phyloP scores from a whole-genome alignment of 2,113 vertebrate species.

The Pelodiscus sinensis region DNA sequence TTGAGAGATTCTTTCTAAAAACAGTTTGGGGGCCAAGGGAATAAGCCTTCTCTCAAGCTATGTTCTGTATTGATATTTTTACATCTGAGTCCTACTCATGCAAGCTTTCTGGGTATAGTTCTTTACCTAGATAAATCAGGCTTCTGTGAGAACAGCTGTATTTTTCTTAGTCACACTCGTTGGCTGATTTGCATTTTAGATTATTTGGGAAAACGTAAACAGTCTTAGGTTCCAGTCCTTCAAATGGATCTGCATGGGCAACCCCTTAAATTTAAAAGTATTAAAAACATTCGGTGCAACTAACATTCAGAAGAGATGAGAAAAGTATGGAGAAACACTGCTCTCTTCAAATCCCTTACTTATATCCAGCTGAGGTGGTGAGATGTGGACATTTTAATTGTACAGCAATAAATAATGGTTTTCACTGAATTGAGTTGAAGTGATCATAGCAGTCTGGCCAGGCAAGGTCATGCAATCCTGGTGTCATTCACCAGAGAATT shows the following conservation, averaged over 20 bases:
- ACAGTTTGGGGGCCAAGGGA: background rate
- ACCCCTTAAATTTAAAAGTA: background rate
- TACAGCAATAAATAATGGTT: background rate
- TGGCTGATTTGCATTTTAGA: constrained; percentile 46
- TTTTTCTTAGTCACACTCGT: constrained; percentile 62
- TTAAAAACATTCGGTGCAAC: background rate
- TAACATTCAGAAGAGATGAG: background rate
- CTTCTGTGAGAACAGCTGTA: constrained; percentile 58
- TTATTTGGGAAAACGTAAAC: constrained; percentile 68
- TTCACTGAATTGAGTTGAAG: background rate
- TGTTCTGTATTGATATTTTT: background rate
- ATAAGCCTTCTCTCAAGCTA: background rate
- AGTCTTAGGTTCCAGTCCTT: constrained; percentile 52
- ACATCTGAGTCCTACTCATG: background rate
- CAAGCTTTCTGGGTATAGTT: constrained; percentile 2
- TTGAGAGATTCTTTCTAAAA: background rate
- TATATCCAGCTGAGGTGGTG: background rate
- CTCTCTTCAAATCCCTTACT: background rate
- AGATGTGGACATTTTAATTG: background rate
- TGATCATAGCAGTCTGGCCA: background rate
- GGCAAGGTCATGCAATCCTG: background rate
- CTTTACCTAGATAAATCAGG: background rate
- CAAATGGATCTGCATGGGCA: constrained; percentile 52
- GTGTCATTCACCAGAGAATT: background rate
- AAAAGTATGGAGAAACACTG: background rate